These are phyloP conservation scores for Noctua janthina DNA, from an alignment of 2,888 invertebrate genomes.

Conservation along the genomic window DNA sequence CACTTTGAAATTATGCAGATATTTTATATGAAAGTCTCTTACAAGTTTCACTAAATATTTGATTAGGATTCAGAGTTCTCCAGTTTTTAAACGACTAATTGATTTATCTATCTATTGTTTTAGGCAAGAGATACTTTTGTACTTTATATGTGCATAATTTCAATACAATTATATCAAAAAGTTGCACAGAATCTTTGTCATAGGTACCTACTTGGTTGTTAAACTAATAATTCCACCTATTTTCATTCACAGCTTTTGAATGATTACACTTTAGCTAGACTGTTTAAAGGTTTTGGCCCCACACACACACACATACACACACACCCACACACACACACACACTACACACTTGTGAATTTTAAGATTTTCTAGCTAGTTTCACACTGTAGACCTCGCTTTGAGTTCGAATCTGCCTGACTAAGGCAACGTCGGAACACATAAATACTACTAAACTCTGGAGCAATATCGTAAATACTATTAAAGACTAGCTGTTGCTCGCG, in stretches of 20 bases:
- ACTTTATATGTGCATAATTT: conserved; percentile 53
- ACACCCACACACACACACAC: too few species aligned
- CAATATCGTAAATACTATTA: not conserved
- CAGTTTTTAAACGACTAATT: not conserved
- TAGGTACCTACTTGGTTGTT: conserved; percentile 13
- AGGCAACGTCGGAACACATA: not conserved
- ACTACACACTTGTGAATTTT: not conserved
- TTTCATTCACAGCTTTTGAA: conserved; percentile 9
- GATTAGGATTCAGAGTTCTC: not conserved
- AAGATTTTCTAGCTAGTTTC: not conserved
- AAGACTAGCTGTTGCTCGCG: too few species aligned
- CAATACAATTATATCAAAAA: conserved; percentile 25
- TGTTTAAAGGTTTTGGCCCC: too few species aligned
- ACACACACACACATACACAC: too few species aligned
- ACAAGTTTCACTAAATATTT: not conserved
- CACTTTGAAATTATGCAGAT: conserved; percentile 61
- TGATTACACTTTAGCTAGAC: not conserved
- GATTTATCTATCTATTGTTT: not conserved
- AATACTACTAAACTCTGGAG: not conserved
- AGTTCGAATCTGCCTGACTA: not conserved
- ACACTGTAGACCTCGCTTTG: too few species aligned
- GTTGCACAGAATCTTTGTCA: conserved; percentile 53
- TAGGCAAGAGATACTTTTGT: not conserved
- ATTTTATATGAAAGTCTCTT: not conserved
- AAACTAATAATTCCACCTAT: not conserved